phyloP scores from a whole-genome alignment of 2,113 vertebrate species.

The Stigmatopora nigra region DNA sequence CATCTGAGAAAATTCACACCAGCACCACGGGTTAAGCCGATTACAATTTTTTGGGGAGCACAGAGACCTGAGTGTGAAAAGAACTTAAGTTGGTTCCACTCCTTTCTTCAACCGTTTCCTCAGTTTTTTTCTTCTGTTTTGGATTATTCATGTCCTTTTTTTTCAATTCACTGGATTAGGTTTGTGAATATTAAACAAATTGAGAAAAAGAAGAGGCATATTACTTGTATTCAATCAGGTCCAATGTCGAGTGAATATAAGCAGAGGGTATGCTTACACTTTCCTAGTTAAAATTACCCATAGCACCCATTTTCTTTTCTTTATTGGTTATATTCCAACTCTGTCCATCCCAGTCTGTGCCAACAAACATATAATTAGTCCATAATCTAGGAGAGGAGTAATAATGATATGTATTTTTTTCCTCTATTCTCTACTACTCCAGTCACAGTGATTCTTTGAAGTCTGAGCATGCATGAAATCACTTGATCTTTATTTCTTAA shows the following conservation, averaged over 20 bases:
- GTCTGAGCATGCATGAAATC: slow-evolving; percentile 85
- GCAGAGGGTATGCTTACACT: slow-evolving; percentile 31
- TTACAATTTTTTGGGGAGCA: slow-evolving; percentile 50
- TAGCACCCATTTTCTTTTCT: slow-evolving; percentile 12
- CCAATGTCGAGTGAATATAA: slow-evolving; percentile 6
- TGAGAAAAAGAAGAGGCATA: slow-evolving; percentile 17
- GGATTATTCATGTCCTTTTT: slow-evolving; percentile 60
- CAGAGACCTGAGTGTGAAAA: slow-evolving; percentile 41
- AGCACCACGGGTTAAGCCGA: slow-evolving; percentile 62
- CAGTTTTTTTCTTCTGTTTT: slow-evolving; percentile 15
- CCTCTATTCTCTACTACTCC: slow-evolving; percentile 64
- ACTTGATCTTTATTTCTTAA: slow-evolving; percentile 89
- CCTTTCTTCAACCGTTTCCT: slow-evolving; percentile 2
- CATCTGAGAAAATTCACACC: slow-evolving; percentile 40
- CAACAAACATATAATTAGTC: slow-evolving; percentile 52
- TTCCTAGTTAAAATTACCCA: slow-evolving; percentile 33
- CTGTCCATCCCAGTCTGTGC: slow-evolving; percentile 28
- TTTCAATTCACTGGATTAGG: slow-evolving; percentile 58
- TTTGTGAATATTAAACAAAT: slow-evolving; percentile 42
- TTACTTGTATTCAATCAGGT: no score
- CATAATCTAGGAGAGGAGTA: slow-evolving; percentile 43
- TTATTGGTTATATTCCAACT: slow-evolving; percentile 22
- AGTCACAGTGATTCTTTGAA: slow-evolving; percentile 92
- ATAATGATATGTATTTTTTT: slow-evolving; percentile 58
- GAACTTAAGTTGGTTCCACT: slow-evolving; percentile 47